These are phyloP conservation scores for Erebia aethiops DNA, from an alignment of 2,888 invertebrate genomes.

Conservation along the genomic window DNA sequence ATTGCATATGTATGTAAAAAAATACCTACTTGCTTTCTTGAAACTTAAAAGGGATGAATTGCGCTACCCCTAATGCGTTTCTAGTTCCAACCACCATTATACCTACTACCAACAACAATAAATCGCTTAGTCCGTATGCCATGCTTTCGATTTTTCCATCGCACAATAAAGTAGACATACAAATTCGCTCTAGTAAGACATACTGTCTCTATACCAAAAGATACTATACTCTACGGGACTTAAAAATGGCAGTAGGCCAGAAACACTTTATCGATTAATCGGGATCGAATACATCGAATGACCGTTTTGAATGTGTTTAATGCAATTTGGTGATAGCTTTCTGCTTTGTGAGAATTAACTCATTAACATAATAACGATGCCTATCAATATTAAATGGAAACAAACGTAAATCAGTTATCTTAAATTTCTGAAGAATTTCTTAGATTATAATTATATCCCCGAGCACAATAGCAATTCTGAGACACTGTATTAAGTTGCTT, in stretches of 20 bases:
- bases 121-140: not conserved
- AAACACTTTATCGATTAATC: slow-evolving; percentile 14
- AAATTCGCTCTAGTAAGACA: not conserved
- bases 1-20: not conserved
- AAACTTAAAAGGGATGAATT: not conserved
- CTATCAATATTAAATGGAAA: no score
- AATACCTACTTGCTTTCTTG: not conserved
- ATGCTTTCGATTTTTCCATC: not conserved
- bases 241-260: slow-evolving; percentile 7
- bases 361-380: no score
- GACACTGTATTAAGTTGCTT: not conserved
- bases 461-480: slow-evolving; percentile 4
- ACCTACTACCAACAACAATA: not conserved
- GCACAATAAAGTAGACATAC: not conserved
- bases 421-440: no score
- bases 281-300: not conserved
- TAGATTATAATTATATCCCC: not conserved
- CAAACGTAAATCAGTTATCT: no score
- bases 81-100: not conserved
- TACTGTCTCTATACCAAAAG: not conserved
- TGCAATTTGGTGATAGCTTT: not conserved
- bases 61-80: not conserved
- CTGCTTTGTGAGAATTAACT: not conserved
- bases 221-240: not conserved
- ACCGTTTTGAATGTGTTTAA: not conserved